Percentiles rank a stretch among this genome's conserved stretches.
Conservation (phyloP, 2,113 vertebrate genomes). For the Circaetus gallicus region DNA sequence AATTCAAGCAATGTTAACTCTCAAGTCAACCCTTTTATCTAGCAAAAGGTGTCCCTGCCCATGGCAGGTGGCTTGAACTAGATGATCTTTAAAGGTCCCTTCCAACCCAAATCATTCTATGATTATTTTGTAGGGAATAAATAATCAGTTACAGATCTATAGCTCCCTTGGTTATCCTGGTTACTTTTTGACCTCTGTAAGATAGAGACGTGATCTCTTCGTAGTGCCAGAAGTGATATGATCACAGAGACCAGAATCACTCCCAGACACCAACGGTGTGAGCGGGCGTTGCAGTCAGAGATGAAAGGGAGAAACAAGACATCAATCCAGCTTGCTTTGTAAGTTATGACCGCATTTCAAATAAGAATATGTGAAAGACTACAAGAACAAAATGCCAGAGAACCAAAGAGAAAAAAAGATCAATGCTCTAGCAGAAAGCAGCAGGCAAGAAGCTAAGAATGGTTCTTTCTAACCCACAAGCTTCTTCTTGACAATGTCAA, state of each 20-base stretch:
- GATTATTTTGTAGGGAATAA: not conserved
- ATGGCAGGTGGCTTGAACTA: not conserved
- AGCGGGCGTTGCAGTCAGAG: not conserved
- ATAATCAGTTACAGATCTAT: not conserved
- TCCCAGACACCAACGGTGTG: not conserved
- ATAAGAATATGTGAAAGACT: not conserved
- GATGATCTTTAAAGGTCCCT: not conserved
- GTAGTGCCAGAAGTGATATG: not conserved
- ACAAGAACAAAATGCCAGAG: not conserved
- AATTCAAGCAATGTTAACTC: not conserved
- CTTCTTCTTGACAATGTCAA: not conserved
- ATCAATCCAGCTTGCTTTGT: not conserved
- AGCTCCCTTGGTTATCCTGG: not conserved
- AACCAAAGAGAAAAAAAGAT: not conserved
- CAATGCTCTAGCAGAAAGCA: not conserved
- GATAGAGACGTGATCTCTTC: accelerated
- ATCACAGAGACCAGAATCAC: not conserved
- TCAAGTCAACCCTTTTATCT: not conserved
- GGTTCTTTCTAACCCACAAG: not conserved
- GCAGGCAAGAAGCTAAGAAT: not conserved
- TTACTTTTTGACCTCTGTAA: not conserved
- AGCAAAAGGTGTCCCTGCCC: not conserved
- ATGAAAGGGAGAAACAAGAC: not conserved
- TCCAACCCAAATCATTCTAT: not conserved
- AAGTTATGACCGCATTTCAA: not conserved